A percentile compares a stretch with the other conserved stretches of the same genome.
Evolutionary conservation across 2,888 invertebrate genomes (phyloP).

Genomic region (Ecliptopera silaceata): DNA sequence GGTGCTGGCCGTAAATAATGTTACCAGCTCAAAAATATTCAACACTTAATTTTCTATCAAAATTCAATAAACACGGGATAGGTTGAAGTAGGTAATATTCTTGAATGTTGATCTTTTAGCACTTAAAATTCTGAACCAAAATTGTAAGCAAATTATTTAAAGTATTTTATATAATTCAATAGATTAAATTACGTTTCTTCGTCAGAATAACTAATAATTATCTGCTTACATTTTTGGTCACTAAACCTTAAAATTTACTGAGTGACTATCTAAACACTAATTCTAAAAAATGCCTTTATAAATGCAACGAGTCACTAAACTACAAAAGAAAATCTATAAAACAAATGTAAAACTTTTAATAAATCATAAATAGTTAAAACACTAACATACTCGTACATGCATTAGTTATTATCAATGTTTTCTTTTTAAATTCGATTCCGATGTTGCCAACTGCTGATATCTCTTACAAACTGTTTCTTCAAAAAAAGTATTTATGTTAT

Average conservation of each 20-base stretch:
- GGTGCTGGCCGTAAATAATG: no score
- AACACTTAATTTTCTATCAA: no score
- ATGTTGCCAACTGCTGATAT: conserved; percentile 23
- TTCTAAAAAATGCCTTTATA: conserved; percentile 19
- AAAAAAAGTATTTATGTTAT: no score
- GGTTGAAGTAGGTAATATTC: no score
- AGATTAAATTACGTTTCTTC: no score
- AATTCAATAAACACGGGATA: no score
- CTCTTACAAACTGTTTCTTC: conserved; percentile 3
- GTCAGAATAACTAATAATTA: no score
- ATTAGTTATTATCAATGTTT: conserved; percentile 35
- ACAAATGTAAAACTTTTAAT: conserved; percentile 8
- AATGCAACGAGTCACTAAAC: conserved; percentile 18
- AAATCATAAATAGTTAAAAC: neutral
- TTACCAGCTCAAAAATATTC: no score
- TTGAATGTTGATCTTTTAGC: neutral
- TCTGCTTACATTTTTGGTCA: neutral
- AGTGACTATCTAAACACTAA: conserved; percentile 6
- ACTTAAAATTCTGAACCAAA: neutral
- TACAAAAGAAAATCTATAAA: conserved; percentile 14
- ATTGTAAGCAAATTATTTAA: neutral
- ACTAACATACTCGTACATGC: conserved; percentile 9
- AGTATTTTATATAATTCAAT: no score
- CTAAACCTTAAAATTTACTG: neutral
- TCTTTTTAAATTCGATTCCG: conserved; percentile 38